Conservation (phyloP, 2,113 vertebrate species). For the Pyxicephalus adspersus region DNA sequence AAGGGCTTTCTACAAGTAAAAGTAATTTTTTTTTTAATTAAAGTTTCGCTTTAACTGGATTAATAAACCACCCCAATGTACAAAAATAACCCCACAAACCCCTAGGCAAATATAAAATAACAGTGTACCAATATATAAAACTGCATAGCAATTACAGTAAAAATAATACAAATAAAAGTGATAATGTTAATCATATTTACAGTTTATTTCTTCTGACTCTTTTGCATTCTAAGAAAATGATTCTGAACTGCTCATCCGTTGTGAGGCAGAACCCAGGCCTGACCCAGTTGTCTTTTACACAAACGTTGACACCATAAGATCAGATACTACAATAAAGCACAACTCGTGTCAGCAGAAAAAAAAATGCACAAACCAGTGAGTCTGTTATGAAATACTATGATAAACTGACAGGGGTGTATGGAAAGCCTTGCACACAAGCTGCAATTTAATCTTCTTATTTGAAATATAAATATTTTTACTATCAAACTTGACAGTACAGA, state of each 20-base stretch:
- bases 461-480: slow-evolving; percentile 89
- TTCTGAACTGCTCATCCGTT: background rate
- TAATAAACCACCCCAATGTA: too few relatives aligned
- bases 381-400: slow-evolving; percentile 71
- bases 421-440: slow-evolving; percentile 78
- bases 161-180: too few relatives aligned
- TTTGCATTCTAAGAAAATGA: too few relatives aligned
- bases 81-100: too few relatives aligned
- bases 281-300: slow-evolving; percentile 73
- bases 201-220: too few relatives aligned
- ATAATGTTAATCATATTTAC: too few relatives aligned
- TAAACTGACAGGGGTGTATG: slow-evolving; percentile 72
- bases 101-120: too few relatives aligned
- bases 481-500: slow-evolving; percentile 87
- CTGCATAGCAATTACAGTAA: too few relatives aligned
- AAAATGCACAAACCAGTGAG: slow-evolving; percentile 62
- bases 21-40: too few relatives aligned
- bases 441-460: slow-evolving; percentile 87
- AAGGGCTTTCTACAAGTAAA: too few relatives aligned
- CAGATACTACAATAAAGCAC: slow-evolving; percentile 77
- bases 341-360: slow-evolving; percentile 73
- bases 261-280: slow-evolving; percentile 29
- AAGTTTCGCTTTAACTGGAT: too few relatives aligned
- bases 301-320: slow-evolving; percentile 73
- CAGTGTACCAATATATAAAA: too few relatives aligned